A percentile compares a stretch with the other conserved stretches of the same genome.
Conservation (phyloP, 2,888 invertebrate species). For the Lasioglossum zephyrum region DNA sequence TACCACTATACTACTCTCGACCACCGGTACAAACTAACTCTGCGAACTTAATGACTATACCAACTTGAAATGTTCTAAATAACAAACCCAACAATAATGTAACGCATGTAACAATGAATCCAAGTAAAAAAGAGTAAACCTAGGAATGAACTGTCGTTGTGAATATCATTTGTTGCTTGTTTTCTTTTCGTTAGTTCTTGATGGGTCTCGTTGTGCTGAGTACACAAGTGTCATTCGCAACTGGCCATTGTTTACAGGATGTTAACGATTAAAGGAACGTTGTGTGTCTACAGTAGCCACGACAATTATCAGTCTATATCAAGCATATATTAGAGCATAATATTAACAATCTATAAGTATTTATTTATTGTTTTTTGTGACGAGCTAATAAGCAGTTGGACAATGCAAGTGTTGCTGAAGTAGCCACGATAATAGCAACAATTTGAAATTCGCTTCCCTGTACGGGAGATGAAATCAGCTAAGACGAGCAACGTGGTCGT, state of each 20-base stretch:
- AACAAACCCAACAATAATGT: background rate
- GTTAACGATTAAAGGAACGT: background rate
- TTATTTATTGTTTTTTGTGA: no score
- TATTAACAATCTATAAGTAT: no score
- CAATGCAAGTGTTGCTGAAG: no score
- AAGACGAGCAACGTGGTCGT: background rate
- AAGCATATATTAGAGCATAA: no score
- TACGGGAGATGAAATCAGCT: background rate
- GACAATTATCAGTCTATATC: no score
- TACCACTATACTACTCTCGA: background rate
- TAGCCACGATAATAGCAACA: background rate
- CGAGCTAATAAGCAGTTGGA: no score
- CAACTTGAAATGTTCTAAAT: background rate
- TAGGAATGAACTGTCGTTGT: background rate
- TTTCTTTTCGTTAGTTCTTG: background rate
- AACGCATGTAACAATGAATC: background rate
- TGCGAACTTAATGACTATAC: background rate
- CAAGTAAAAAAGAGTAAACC: background rate
- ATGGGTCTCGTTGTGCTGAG: background rate
- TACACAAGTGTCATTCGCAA: background rate
- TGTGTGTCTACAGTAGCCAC: background rate
- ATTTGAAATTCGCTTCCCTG: background rate
- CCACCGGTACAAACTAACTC: background rate
- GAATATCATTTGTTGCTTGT: background rate
- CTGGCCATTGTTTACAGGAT: background rate